Conservation (phyloP, 2,797 vertebrate genomes). For the Orestias chungarensis region DNA sequence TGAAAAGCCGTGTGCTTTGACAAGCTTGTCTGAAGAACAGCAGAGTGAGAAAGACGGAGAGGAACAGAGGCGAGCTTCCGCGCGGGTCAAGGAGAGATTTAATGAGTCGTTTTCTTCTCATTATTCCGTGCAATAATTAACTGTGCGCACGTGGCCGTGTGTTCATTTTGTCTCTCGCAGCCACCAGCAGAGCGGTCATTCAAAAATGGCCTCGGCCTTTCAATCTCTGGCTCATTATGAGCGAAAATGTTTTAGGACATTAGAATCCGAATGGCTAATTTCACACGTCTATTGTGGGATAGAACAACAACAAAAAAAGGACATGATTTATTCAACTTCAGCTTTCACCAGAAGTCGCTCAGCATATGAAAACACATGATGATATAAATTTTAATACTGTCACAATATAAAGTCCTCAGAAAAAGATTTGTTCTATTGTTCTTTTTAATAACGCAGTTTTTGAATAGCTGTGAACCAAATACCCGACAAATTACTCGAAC, state of each 20-base stretch:
- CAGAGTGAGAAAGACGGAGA: slow-evolving; percentile 27
- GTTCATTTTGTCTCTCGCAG: slow-evolving; percentile 10
- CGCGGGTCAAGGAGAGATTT: slow-evolving; percentile 74
- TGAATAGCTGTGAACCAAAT: too few species aligned
- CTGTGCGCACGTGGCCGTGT: slow-evolving; percentile 30
- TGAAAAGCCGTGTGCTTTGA: slow-evolving; percentile 40
- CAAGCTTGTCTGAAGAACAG: slow-evolving; percentile 24
- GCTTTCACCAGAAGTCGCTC: not conserved
- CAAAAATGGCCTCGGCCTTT: not conserved
- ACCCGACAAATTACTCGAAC: too few species aligned
- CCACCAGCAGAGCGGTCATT: slow-evolving; percentile 24
- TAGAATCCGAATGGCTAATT: not conserved
- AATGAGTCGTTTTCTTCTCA: slow-evolving; percentile 75
- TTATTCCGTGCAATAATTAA: slow-evolving; percentile 73
- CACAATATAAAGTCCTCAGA: too few species aligned
- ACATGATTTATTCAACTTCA: not conserved
- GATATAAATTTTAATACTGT: not conserved
- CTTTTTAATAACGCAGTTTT: too few species aligned
- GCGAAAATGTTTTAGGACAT: not conserved
- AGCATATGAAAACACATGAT: not conserved
- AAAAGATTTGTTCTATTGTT: too few species aligned
- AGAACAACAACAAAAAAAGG: not conserved
- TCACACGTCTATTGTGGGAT: not conserved
- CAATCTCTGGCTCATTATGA: not conserved
- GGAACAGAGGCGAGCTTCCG: slow-evolving; percentile 18